Evolutionary conservation across 2,113 vertebrate species (phyloP).

Genomic region (Camelus dromedarius): DNA sequence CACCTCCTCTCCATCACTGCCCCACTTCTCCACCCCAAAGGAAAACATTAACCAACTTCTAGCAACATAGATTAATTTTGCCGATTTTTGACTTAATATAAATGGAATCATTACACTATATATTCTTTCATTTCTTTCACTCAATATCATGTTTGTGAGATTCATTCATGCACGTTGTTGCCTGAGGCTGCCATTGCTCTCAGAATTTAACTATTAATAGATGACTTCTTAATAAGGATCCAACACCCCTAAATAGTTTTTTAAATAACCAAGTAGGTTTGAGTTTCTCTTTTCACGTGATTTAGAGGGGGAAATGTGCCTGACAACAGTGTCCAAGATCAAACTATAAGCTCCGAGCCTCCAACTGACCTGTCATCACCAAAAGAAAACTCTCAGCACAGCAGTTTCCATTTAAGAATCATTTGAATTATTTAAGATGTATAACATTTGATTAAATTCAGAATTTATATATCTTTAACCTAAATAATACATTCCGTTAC

Average conservation of each 20-base stretch:
- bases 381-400: background rate
- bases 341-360: slow-evolving; percentile 16
- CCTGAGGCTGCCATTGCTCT: background rate
- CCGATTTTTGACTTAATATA: background rate
- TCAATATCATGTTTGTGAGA: background rate
- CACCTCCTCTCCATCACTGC: background rate
- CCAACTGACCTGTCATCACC: background rate
- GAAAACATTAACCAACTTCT: background rate
- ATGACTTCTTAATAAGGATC: background rate
- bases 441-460: background rate
- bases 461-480: background rate
- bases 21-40: background rate
- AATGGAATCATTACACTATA: background rate
- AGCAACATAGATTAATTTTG: background rate
- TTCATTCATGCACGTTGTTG: background rate
- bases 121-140: background rate
- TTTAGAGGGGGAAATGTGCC: background rate
- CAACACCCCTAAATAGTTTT: background rate
- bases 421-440: background rate
- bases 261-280: slow-evolving; percentile 2
- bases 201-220: slow-evolving; percentile 17
- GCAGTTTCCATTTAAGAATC: slow-evolving; percentile 9
- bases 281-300: slow-evolving; percentile 18
- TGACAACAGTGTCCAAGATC: background rate
- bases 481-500: background rate